Conservation (phyloP, 2,113 vertebrate genomes). For the Actenoides lindsayi region DNA sequence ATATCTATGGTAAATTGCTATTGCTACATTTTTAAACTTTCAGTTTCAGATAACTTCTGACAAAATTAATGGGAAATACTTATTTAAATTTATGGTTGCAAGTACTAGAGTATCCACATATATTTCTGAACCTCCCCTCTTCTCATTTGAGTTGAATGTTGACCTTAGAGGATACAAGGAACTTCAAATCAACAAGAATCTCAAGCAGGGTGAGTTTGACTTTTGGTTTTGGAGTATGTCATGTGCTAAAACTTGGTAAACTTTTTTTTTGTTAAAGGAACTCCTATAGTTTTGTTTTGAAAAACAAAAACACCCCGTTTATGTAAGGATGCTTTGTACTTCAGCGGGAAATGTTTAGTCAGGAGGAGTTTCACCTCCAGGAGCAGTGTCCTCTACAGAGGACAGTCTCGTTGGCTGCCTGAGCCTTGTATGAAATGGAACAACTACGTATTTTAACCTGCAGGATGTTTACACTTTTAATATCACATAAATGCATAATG, state of each 20-base stretch:
- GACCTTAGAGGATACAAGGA: not conserved
- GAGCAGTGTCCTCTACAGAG: not conserved
- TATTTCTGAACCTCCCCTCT: not conserved
- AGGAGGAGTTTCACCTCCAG: not conserved
- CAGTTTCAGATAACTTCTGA: not conserved
- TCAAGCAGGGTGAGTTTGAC: not conserved
- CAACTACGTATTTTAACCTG: conserved; percentile 7
- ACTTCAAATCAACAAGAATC: not conserved
- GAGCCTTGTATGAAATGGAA: not conserved
- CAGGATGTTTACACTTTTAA: conserved; percentile 38
- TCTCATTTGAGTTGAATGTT: not conserved
- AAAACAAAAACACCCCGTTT: not conserved
- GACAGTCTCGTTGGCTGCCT: rapidly evolving
- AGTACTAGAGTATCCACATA: not conserved
- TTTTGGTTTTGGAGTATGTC: not conserved
- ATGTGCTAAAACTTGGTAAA: not conserved
- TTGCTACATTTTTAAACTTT: not conserved
- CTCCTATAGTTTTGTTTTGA: not conserved
- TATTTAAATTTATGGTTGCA: not conserved
- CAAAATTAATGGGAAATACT: not conserved
- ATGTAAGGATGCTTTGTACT: not conserved
- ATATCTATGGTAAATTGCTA: not conserved
- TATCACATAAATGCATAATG: conserved; percentile 1
- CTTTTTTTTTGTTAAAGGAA: not conserved
- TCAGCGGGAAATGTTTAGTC: not conserved